These are phyloP conservation scores for Rachycentron canadum DNA, from an alignment of 2,797 vertebrate species.

Conservation along the genomic window DNA sequence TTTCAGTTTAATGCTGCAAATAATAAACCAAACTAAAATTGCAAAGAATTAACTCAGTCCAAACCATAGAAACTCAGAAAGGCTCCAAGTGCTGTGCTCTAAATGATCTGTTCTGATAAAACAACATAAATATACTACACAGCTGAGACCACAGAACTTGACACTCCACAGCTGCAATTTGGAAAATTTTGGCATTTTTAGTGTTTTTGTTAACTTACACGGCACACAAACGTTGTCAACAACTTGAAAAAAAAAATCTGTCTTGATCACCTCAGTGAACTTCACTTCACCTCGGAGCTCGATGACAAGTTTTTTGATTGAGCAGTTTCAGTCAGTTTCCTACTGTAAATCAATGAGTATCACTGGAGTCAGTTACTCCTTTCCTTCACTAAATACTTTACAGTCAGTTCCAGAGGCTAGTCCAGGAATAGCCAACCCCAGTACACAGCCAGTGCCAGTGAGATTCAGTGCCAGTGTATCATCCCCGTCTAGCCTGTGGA, in stretches of 20 bases:
- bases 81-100: slow-evolving; percentile 58
- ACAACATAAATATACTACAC: slow-evolving; percentile 77
- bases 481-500: slow-evolving; percentile 75
- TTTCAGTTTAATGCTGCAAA: slow-evolving; percentile 52
- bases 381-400: slow-evolving; percentile 43
- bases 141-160: slow-evolving; percentile 83
- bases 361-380: slow-evolving; percentile 26
- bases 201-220: slow-evolving; percentile 71
- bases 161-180: slow-evolving; percentile 81
- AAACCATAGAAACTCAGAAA: slow-evolving; percentile 64
- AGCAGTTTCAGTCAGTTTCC: slow-evolving; percentile 6
- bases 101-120: slow-evolving; percentile 80
- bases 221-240: slow-evolving; percentile 68
- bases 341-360: slow-evolving; percentile 23
- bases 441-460: slow-evolving; percentile 50
- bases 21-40: slow-evolving; percentile 56
- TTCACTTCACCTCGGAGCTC: slow-evolving; percentile 1
- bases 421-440: slow-evolving; percentile 57
- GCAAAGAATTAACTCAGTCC: slow-evolving; percentile 53
- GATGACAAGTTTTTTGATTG: not conserved
- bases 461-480: slow-evolving; percentile 69
- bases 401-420: slow-evolving; percentile 50
- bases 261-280: slow-evolving; percentile 43
- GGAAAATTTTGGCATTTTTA: slow-evolving; percentile 76
- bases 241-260: slow-evolving; percentile 40